A percentile compares a stretch with the other conserved stretches of the same genome.
These are phyloP conservation scores for Melanerpes aurifrons DNA, from an alignment of 2,113 vertebrate genomes.

Conservation along the genomic window DNA sequence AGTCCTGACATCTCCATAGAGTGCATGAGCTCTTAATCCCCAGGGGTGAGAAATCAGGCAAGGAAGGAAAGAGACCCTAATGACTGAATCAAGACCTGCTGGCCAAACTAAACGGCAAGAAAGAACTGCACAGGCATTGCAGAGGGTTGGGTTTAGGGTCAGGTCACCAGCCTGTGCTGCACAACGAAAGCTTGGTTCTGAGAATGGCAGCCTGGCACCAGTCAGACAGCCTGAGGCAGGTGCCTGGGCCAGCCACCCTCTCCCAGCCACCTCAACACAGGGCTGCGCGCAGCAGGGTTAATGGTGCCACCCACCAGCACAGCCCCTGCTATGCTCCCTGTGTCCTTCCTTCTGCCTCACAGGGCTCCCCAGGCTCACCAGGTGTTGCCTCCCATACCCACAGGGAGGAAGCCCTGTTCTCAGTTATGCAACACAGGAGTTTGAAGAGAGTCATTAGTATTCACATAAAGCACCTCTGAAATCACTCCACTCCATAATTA, in stretches of 20 bases:
- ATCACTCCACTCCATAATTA: conserved; percentile 49
- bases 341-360: accelerated
- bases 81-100: not conserved
- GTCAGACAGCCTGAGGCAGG: not conserved
- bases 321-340: not conserved
- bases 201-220: not conserved
- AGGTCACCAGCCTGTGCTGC: not conserved
- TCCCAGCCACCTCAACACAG: accelerated
- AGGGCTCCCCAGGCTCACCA: not conserved
- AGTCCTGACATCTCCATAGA: not conserved
- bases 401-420: not conserved
- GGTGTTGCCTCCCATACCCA: not conserved
- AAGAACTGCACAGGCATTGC: not conserved
- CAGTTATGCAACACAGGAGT: not conserved
- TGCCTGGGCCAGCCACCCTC: accelerated
- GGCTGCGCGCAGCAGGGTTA: not conserved
- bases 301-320: accelerated
- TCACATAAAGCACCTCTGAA: conserved; percentile 35
- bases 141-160: not conserved
- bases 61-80: not conserved
- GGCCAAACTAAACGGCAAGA: not conserved
- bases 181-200: accelerated
- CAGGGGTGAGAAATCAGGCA: not conserved
- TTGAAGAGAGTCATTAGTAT: conserved; percentile 34
- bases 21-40: not conserved